Evolutionary conservation across 1,140 invertebrate species (phyloP).

Genomic region (Drosophila pachea): DNA sequence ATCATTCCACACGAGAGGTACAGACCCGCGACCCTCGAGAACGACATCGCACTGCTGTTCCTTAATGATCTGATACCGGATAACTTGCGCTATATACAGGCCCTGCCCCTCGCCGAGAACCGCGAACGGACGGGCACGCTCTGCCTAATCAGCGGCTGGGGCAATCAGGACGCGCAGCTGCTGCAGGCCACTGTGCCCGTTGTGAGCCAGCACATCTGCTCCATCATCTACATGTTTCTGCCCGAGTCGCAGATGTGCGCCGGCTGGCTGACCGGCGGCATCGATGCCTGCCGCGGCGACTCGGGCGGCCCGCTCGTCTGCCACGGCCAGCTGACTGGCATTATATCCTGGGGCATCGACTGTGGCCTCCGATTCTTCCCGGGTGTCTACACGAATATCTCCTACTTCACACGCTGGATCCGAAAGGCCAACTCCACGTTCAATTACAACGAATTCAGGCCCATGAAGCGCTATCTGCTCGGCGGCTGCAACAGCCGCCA

Average conservation of each 20-base stretch:
- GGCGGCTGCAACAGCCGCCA: background rate
- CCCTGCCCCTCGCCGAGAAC: constrained; percentile 9
- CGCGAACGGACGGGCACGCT: constrained; percentile 16
- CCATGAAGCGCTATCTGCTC: background rate
- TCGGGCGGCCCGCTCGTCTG: constrained; percentile 47
- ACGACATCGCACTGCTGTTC: constrained; percentile 58
- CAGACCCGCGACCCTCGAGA: constrained; percentile 30
- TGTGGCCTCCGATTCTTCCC: constrained; percentile 78
- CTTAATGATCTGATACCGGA: constrained; percentile 41
- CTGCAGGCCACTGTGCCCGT: constrained; percentile 48
- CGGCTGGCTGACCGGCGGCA: constrained; percentile 52
- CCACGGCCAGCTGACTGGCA: constrained; percentile 75
- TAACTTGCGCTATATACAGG: background rate
- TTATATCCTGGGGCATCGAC: constrained; percentile 79
- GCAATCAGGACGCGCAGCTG: constrained; percentile 26
- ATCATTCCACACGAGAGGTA: constrained; percentile 40
- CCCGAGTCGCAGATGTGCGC: constrained; percentile 60
- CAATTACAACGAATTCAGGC: constrained; percentile 6
- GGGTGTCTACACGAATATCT: constrained; percentile 76
- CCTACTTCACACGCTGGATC: constrained; percentile 26
- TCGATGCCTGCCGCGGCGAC: constrained; percentile 58
- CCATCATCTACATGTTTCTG: constrained; percentile 33
- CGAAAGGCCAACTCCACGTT: constrained; percentile 3
- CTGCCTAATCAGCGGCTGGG: constrained; percentile 57
- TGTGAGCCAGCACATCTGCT: constrained; percentile 25